phyloP scores from a whole-genome alignment of 53 echinoderm and acorn worm genomes.

The Zoroaster sp. region DNA sequence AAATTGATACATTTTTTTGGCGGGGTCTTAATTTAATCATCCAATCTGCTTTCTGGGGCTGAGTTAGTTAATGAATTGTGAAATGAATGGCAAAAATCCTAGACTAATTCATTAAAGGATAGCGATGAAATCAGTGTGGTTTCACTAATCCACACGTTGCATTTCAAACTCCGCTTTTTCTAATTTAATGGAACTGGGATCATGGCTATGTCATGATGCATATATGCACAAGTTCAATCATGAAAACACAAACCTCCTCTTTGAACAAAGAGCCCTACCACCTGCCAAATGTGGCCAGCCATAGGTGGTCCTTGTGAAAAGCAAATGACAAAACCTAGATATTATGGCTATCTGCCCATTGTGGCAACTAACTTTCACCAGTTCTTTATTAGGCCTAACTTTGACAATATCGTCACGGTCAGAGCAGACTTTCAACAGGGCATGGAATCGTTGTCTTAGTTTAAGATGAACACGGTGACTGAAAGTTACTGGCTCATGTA shows the following conservation, averaged over 20 bases:
- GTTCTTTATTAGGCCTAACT: too few species aligned
- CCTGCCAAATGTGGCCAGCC: neutral
- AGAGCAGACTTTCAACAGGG: too few species aligned
- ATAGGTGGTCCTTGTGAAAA: neutral
- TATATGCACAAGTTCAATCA: neutral
- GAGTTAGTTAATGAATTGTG: slow-evolving; percentile 21
- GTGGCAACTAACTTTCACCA: too few species aligned
- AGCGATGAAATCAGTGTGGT: neutral
- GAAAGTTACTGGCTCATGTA: too few species aligned
- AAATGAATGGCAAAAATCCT: slow-evolving; percentile 27
- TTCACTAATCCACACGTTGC: neutral
- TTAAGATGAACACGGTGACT: too few species aligned
- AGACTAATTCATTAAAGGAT: neutral
- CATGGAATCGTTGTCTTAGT: too few species aligned
- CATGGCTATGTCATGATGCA: neutral
- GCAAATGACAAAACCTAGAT: neutral
- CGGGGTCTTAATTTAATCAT: neutral
- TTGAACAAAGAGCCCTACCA: neutral
- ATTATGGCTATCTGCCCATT: neutral
- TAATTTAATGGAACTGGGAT: neutral
- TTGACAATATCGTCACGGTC: too few species aligned
- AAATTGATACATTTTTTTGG: slow-evolving; percentile 16
- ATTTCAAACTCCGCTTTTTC: neutral
- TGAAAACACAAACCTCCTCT: neutral
- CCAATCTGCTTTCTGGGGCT: neutral